Base-by-base conservation (phyloP, 2,113 vertebrate species). In the Pristiophorus japonicus region DNA sequence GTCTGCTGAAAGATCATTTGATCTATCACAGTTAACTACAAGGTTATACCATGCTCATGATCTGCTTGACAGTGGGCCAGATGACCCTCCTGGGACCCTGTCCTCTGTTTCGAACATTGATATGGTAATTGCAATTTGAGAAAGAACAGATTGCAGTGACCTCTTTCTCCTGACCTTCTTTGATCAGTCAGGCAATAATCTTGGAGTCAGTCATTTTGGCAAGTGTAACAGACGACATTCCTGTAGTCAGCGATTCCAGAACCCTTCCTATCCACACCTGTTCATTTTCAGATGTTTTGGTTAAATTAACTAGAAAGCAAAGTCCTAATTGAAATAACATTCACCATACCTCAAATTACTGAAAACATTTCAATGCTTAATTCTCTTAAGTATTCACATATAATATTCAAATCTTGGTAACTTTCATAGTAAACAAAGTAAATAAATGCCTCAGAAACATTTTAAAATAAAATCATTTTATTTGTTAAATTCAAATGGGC, bases 271-370 rank as follows among this genome's bases (percentile, higher is more conserved):
- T 94, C 66, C 93, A 94, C 93, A 94, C 93, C 93, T 94, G 93
- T 94, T 94, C 93, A 70, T 70, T 94, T 94, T 73, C 66, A 94
- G 66, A 94, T 94, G 93, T 94, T 94, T 70, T 94, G 42, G 88
- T 94, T 94, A 94, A 94, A 70, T 70, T 94, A 94, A 73, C 42
- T 73, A 73, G 63, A 94, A 94, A 73, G 38, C 63, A 94, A 94
- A 73, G 65, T 94, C 66, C 65, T 94, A 94, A 94, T 70, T 94
- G 93, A 94, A 94, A 70, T 51, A 94, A 94, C 63, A 94, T 94
- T 70, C 42, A 51, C 65, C 93, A 67, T 45, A 34, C 66, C 87
- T 94, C 66, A 70, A 47, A 70, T 94, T 70, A 45, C 93, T 70
- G 66, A 94, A 67, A 94, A 34, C 93, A 70, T 94, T 47, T 94